Conservation (phyloP, 2,797 vertebrate species). For the Epinephelus malabaricus region DNA sequence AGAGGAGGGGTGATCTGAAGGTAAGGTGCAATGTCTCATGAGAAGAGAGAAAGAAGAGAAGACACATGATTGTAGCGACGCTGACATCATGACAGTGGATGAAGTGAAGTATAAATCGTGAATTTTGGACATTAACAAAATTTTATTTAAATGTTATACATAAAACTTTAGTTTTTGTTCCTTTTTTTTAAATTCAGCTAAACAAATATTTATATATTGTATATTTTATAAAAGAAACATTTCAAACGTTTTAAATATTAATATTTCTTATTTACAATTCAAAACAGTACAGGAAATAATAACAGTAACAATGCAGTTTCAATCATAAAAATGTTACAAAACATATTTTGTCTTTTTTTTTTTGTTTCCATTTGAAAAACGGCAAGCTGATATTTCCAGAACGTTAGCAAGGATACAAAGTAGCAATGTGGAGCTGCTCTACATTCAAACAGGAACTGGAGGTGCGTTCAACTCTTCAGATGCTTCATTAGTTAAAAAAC, state of each 20-base stretch:
- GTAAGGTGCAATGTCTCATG: not conserved
- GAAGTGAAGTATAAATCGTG: not conserved
- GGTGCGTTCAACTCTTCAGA: conserved; percentile 76
- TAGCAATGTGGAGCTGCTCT: conserved; percentile 85
- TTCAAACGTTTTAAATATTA: conserved; percentile 94
- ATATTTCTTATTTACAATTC: conserved; percentile 99
- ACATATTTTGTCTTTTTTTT: conserved; percentile 86
- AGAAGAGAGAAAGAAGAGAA: not conserved
- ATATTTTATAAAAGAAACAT: conserved; percentile 85
- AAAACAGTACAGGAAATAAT: conserved; percentile 93
- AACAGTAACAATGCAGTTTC: conserved; percentile 85
- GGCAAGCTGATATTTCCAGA: conserved; percentile 82
- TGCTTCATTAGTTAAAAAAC: conserved; percentile 47
- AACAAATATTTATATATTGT: conserved; percentile 88
- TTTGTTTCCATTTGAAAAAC: conserved; percentile 88
- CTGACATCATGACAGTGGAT: not conserved
- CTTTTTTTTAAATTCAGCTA: conserved; percentile 84
- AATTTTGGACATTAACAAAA: conserved; percentile 82
- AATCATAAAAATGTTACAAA: conserved; percentile 93
- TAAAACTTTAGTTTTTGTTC: conserved; percentile 91
- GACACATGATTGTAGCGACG: too few species aligned
- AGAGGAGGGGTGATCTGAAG: conserved; percentile 1
- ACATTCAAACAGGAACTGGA: conserved; percentile 85
- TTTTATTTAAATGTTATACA: conserved; percentile 95
- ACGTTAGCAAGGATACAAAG: conserved; percentile 81